Evolutionary conservation across 2,113 vertebrate genomes (phyloP).

Genomic region (Ceuthmochares aereus): DNA sequence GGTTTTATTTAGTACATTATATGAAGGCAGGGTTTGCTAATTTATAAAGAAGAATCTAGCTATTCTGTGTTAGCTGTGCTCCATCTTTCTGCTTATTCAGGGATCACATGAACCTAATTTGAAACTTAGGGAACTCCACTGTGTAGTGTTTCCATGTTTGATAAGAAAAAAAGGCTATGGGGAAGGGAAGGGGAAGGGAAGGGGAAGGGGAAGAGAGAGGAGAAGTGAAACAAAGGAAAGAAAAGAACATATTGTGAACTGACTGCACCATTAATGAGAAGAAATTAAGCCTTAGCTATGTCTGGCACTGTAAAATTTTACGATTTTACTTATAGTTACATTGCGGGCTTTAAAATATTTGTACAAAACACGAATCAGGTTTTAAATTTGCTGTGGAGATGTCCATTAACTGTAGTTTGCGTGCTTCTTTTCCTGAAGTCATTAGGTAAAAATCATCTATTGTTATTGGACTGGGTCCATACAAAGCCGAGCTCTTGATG

Average conservation of each 20-base stretch:
- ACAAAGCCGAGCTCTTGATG: conserved; percentile 11
- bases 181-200: not conserved
- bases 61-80: not conserved
- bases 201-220: not conserved
- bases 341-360: not conserved
- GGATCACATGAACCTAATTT: not conserved
- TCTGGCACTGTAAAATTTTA: not conserved
- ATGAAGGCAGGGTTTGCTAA: not conserved
- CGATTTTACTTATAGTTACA: not conserved
- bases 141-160: not conserved
- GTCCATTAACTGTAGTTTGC: not conserved
- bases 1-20: not conserved
- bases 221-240: not conserved
- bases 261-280: not conserved
- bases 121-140: not conserved
- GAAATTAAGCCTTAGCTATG: not conserved
- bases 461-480: not conserved
- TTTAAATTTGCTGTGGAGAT: not conserved
- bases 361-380: not conserved
- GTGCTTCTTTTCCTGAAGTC: not conserved
- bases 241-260: not conserved
- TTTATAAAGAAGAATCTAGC: not conserved
- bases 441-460: not conserved
- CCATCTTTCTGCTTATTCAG: not conserved
- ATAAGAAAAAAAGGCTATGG: not conserved